These are phyloP conservation scores for Anastatus disparis DNA, from an alignment of 1,140 invertebrate genomes.

Conservation along the genomic window DNA sequence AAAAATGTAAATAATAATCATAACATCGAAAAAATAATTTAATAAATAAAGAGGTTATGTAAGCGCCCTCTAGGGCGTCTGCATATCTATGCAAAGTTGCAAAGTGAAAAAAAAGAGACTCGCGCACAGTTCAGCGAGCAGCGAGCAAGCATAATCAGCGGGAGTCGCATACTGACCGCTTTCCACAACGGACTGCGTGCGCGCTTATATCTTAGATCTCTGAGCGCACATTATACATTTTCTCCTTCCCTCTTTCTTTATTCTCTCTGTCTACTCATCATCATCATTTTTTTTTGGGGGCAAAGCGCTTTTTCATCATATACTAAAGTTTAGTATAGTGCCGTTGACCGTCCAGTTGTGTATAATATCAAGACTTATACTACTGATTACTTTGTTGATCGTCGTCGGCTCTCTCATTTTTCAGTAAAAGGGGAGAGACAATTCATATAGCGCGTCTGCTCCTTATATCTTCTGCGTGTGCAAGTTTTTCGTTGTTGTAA, in stretches of 20 bases:
- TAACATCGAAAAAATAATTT: too few relatives aligned
- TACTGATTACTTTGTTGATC: conserved; percentile 1
- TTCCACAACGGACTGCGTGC: background rate
- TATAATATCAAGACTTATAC: too few relatives aligned
- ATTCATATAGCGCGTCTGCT: too few relatives aligned
- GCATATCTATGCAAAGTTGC: background rate
- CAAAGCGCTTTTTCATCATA: too few relatives aligned
- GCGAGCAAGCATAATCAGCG: background rate
- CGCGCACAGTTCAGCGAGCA: background rate
- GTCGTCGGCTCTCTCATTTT: too few relatives aligned
- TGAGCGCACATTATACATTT: too few relatives aligned
- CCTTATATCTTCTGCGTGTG: too few relatives aligned
- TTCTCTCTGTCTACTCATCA: background rate
- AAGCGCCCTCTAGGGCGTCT: conserved; percentile 36
- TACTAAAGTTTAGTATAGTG: too few relatives aligned
- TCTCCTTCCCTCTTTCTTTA: background rate
- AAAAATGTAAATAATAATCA: too few relatives aligned
- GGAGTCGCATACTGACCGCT: conserved; percentile 20
- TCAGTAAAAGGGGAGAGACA: too few relatives aligned
- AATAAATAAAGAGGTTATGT: conserved; percentile 19
- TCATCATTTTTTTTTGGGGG: background rate
- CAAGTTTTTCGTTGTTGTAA: too few relatives aligned
- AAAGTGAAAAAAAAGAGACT: background rate
- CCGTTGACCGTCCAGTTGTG: conserved; percentile 16
- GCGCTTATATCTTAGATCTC: too few relatives aligned